Conservation (phyloP, 2,113 vertebrate genomes). For the Verasper variegatus region DNA sequence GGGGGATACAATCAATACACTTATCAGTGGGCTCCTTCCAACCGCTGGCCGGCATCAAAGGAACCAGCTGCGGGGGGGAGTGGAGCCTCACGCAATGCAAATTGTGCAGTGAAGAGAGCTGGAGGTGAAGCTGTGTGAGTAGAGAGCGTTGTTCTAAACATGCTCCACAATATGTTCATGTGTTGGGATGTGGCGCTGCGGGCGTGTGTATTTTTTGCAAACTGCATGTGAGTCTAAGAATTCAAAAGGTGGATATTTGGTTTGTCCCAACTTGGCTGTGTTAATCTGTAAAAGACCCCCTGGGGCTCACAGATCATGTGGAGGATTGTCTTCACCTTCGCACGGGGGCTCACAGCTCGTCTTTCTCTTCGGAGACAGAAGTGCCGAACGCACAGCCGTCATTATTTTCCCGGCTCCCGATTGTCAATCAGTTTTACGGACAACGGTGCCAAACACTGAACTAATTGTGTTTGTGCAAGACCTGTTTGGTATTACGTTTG, state of each 20-base stretch:
- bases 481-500: slow-evolving; percentile 61
- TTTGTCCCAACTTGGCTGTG: slow-evolving; percentile 31
- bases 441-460: slow-evolving; percentile 54
- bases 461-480: slow-evolving; percentile 74
- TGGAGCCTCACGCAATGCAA: slow-evolving; percentile 54
- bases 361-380: slow-evolving; percentile 31
- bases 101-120: slow-evolving; percentile 43
- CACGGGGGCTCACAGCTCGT: slow-evolving; percentile 17
- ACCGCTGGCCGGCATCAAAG: slow-evolving; percentile 70
- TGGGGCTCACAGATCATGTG: slow-evolving; percentile 44
- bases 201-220: neutral
- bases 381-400: slow-evolving; percentile 33
- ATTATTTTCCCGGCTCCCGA: slow-evolving; percentile 33
- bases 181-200: neutral
- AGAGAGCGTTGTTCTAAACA: slow-evolving; percentile 23
- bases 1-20: slow-evolving; percentile 61
- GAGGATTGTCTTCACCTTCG: slow-evolving; percentile 48
- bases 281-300: slow-evolving; percentile 44
- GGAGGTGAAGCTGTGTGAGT: slow-evolving; percentile 24
- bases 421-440: slow-evolving; percentile 66
- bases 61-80: slow-evolving; percentile 52
- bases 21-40: slow-evolving; percentile 66
- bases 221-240: neutral
- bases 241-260: slow-evolving; percentile 56
- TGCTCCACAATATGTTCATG: neutral